Base-by-base conservation (phyloP, 92 coral and sea anemone genomes). In the Phymanthus crucifer region DNA sequence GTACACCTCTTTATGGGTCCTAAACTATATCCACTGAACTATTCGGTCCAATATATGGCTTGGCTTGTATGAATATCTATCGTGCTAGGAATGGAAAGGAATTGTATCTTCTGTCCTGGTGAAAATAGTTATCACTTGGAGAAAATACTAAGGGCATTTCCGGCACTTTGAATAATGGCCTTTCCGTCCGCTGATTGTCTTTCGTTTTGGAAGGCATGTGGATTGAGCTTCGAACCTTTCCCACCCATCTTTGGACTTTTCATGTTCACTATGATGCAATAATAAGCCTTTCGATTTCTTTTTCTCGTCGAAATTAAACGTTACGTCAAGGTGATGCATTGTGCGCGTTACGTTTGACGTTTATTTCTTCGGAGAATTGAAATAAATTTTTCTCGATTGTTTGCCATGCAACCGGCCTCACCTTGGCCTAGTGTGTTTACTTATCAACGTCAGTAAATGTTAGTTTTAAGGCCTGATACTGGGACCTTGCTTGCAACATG, bases 141-240 rank as follows among this genome's bases (percentile, higher is more conserved):
- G 29, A 34, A 61, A 17, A 27, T 13, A 61, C 26, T 26, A 18
- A 27, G 0, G 68, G 68, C 29, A 61, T 61, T 61, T 61, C 68
- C 68, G 27, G 11, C 24, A 54, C 31, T 29, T 21, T 50, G 11
- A 29, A 29, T 61, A 61, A 61, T 27, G 6, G 68, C 17, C 34
- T 29, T 54, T 61, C 68, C 68, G 68, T 61, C 68, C 68, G 68
- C 3, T 34, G 29, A 61, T 61, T 61, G 68, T 61, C 68, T 61
- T 61, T 61, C 68, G 68, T 61, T 61, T 24, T 61, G 26, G 11
- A 61, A 13, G 33, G 33, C 19, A 17, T 50, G 32, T 58, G 66
- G 31, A n/a, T n/a, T 58, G 6, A 38, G 45, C 10, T 50, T 21
- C 23, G 4, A 50, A 50, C 58, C 64, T 23, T 54, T 54, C 64